Evolutionary conservation across 1,140 invertebrate genomes (phyloP), one percentile per base, ranked within the genome.

Genomic region (Panagrolaimus sp.): DNA sequence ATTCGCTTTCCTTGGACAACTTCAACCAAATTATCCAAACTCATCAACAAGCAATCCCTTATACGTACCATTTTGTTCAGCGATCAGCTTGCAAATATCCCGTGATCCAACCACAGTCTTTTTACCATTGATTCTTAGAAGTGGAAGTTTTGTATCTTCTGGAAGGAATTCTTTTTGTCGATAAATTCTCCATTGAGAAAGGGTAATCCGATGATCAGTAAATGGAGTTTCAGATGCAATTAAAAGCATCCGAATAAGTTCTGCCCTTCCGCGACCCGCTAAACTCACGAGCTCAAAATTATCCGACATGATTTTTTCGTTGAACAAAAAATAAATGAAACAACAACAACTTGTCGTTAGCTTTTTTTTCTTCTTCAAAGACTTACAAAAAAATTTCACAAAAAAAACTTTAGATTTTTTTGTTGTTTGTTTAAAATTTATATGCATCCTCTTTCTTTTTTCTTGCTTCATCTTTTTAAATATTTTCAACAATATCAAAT

Each of bases 21-120:
- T n/a, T n/a, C 68, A 12, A 69, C 14, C 15, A n/a, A 17, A 7
- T 5, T 8, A 26, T 8, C 44, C 15, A 28, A 32, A 44, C n/a
- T 17, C 8, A 43, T 21, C n/a, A 21, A 24, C 17, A 68, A 65
- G 24, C 14, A 63, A 15, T 21, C 17, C 4, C 8, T 43, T 43
- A 67, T 21, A 66, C n/a, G 1, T n/a, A 71, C 70, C 70, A 48
- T 67, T 38, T 58, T 58, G 38, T 28, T 48, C 21, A 1, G 70
- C 70, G 10, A 71, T 45, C 10, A 43, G 17, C 12, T 68, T 43
- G 21, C 70, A 71, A 47, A 71, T 71, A 14, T 71, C 69, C 3
- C 24, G 17, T 10, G 47, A 24, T 24, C 70, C 70, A n/a, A 63
- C 66, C n/a, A 71, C 45, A 10, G 52, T 71, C 5, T 21, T 28